phyloP scores from a whole-genome alignment of 2,113 vertebrate genomes.

The Sprattus sprattus region DNA sequence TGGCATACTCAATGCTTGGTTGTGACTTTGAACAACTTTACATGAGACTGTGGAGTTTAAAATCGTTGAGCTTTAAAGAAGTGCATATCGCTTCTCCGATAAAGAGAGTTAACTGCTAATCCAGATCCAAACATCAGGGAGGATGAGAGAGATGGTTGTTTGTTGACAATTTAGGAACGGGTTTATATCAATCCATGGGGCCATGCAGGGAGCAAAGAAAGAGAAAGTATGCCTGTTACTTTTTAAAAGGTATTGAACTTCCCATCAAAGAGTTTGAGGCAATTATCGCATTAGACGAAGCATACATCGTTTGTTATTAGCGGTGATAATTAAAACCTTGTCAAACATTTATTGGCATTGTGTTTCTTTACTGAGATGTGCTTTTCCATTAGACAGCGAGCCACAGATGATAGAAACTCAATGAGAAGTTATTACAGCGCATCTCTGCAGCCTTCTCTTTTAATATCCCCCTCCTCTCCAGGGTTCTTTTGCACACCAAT shows the following conservation, averaged over 20 bases:
- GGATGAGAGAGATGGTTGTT: neutral
- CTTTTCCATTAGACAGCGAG: conserved; percentile 49
- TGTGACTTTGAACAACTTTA: neutral
- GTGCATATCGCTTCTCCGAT: neutral
- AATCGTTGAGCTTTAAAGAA: neutral
- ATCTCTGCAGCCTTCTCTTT: conserved; percentile 17
- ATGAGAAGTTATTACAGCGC: conserved; percentile 50
- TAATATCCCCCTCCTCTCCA: conserved; percentile 29
- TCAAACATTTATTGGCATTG: conserved; percentile 51
- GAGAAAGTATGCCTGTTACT: neutral
- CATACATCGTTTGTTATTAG: conserved; percentile 41
- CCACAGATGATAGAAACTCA: conserved; percentile 50
- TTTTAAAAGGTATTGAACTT: conserved; percentile 20
- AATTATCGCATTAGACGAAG: conserved; percentile 40
- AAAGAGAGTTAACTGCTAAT: neutral
- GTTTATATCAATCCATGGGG: neutral
- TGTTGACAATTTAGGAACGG: neutral
- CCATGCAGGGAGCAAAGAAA: neutral
- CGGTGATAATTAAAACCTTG: conserved; percentile 50
- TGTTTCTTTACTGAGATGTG: conserved; percentile 43
- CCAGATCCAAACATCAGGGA: neutral
- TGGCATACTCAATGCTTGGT: neutral
- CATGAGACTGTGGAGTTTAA: neutral
- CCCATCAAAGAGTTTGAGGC: conserved; percentile 32
- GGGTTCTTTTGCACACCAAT: conserved; percentile 35